Base-by-base conservation (phyloP, 2,113 vertebrate genomes). In the Ailurus styani region DNA sequence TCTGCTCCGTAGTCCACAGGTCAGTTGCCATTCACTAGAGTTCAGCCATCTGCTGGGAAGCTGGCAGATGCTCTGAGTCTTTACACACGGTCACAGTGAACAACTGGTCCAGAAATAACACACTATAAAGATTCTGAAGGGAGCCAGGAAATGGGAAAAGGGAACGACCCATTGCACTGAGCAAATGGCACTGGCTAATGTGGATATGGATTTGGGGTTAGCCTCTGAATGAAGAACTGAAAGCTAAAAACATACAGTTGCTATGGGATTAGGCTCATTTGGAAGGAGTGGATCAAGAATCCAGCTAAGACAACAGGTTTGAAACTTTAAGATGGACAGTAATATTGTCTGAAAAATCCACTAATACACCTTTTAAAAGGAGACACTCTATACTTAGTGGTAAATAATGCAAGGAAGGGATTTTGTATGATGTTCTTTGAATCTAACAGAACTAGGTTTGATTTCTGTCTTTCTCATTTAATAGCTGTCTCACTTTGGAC, bases 11-110 rank as follows among this genome's bases (percentile, higher is more conserved):
- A 96, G 57, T 94, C 97, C 92, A 92, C 94, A 97, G 98, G 96
- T 90, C 97, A 98, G 96, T 97, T 98, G 98, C 95, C 95, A 97
- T 98, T 98, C 96, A 94, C 45, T 94, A 91, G 96, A 97, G 96
- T 96, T 98, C 98, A 98, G 95, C 98, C 98, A 98, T 98, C 98
- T 98, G 98, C 97, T 97, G 98, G 95, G 96, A 91, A 97, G 97
- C 98, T 98, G 97, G 1, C 97, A 95, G 96, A 98, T 98, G 97
- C 96, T 98, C 87, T 57, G 4, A 97, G 97, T 97, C 98, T 97
- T 97, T 97, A 93, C 87, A 93, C 91, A 97, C 87, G 98, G 97
- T 97, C 97, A 98, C 81, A 97, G 52, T 78, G 97, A 98, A 96
- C 97, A 97, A 98, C 98, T 98, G 97, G 98, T 98, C 97, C 18